Conservation (phyloP, 2,888 invertebrate species). For the Bhutanitis thaidina region DNA sequence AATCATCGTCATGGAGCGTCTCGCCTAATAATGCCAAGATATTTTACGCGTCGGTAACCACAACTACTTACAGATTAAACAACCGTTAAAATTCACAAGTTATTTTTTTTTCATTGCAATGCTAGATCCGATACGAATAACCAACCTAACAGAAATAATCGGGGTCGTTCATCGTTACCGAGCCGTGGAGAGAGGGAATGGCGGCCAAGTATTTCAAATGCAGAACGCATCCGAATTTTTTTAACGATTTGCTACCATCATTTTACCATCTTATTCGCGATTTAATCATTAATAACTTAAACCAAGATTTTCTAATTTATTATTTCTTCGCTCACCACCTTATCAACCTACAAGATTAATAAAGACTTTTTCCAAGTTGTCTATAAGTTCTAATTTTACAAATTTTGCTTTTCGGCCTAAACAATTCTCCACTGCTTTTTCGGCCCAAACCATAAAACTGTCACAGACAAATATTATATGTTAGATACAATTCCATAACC, state of each 20-base stretch:
- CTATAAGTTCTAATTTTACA: too few relatives aligned
- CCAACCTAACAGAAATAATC: slow-evolving; percentile 44
- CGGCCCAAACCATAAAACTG: too few relatives aligned
- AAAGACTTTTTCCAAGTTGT: too few relatives aligned
- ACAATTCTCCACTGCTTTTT: too few relatives aligned
- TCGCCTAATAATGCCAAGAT: not conserved
- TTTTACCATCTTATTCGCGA: too few relatives aligned
- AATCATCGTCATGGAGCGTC: not conserved
- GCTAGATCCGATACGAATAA: slow-evolving; percentile 32
- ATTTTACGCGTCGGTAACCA: not conserved
- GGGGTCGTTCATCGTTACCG: slow-evolving; percentile 39
- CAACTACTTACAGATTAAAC: not conserved
- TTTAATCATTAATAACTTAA: too few relatives aligned
- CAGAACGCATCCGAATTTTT: slow-evolving; percentile 46
- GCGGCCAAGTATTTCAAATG: slow-evolving; percentile 55
- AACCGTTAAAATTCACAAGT: not conserved
- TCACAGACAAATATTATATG: too few relatives aligned
- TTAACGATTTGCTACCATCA: slow-evolving; percentile 5
- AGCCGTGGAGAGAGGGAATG: slow-evolving; percentile 37
- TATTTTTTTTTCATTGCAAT: slow-evolving; percentile 1
- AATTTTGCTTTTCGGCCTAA: too few relatives aligned
- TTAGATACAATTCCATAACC: too few relatives aligned
- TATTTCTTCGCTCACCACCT: too few relatives aligned
- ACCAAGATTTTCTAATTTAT: too few relatives aligned
- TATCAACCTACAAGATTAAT: too few relatives aligned